Conservation (phyloP, 2,797 vertebrate species). For the Lutjanus campechanus region DNA sequence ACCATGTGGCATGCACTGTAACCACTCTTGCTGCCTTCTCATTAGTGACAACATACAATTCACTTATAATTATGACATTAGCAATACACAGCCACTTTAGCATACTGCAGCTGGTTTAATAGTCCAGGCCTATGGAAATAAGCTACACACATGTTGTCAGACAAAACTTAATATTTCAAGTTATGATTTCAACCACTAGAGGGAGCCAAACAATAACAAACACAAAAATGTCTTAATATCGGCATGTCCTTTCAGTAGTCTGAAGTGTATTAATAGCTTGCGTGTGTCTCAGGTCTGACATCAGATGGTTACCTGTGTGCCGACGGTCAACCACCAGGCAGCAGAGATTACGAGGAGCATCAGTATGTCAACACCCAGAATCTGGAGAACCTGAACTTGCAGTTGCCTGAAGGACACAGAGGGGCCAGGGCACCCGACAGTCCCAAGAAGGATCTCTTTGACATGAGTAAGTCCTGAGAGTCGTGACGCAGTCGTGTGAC, state of each 20-base stretch:
- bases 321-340: constrained; percentile 84
- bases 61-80: neutral
- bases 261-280: neutral
- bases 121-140: neutral
- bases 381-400: constrained; percentile 82
- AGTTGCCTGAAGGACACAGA: constrained; percentile 59
- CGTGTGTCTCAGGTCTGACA: constrained; percentile 75
- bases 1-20: neutral
- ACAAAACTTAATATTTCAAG: neutral
- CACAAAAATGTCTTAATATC: neutral
- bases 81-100: neutral
- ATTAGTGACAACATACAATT: neutral
- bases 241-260: neutral
- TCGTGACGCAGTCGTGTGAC: neutral
- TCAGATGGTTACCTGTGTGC: constrained; percentile 93
- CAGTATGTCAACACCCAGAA: constrained; percentile 96
- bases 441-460: constrained; percentile 96
- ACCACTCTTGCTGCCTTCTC: neutral
- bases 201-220: neutral
- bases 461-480: constrained; percentile 91
- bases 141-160: neutral
- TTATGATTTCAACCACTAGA: constrained; percentile 29
- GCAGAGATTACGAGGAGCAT: constrained; percentile 93
- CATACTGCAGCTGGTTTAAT: neutral
- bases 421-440: constrained; percentile 83